Evolutionary conservation across 2,888 invertebrate genomes (phyloP).

Genomic region (Papilio elwesi): DNA sequence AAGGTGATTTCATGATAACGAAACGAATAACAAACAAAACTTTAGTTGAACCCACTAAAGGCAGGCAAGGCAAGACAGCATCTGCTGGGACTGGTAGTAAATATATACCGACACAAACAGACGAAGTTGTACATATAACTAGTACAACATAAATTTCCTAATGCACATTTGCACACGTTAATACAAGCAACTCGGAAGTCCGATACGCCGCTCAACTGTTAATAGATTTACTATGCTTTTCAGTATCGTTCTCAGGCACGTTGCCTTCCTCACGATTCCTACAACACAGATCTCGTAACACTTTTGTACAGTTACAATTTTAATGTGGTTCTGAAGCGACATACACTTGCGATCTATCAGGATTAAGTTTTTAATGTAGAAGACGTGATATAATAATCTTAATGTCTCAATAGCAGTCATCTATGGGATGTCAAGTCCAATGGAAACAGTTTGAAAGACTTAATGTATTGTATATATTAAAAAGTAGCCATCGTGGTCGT

Average conservation of each 20-base stretch:
- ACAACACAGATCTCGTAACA: neutral
- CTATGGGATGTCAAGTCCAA: too few species aligned
- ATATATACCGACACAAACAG: neutral
- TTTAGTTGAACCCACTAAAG: too few species aligned
- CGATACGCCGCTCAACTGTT: constrained; percentile 34
- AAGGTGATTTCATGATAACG: too few species aligned
- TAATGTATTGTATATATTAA: too few species aligned
- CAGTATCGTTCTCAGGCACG: constrained; percentile 26
- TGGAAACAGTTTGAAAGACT: too few species aligned
- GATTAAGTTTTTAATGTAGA: too few species aligned
- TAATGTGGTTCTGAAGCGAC: neutral
- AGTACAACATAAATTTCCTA: constrained; percentile 14
- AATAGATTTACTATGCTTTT: constrained; percentile 36
- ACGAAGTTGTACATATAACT: neutral
- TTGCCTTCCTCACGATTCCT: constrained; percentile 18
- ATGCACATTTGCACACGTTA: constrained; percentile 15
- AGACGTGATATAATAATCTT: too few species aligned
- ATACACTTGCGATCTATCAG: neutral
- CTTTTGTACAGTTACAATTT: neutral
- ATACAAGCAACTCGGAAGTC: constrained; percentile 30
- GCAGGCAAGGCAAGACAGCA: too few species aligned
- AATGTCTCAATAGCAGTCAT: too few species aligned
- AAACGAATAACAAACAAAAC: too few species aligned
- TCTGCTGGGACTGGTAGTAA: too few species aligned
- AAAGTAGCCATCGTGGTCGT: too few species aligned